A percentile compares a stretch with the other conserved stretches of the same genome.
phyloP scores from a whole-genome alignment of 2,888 invertebrate genomes.

The Thecophora atra region DNA sequence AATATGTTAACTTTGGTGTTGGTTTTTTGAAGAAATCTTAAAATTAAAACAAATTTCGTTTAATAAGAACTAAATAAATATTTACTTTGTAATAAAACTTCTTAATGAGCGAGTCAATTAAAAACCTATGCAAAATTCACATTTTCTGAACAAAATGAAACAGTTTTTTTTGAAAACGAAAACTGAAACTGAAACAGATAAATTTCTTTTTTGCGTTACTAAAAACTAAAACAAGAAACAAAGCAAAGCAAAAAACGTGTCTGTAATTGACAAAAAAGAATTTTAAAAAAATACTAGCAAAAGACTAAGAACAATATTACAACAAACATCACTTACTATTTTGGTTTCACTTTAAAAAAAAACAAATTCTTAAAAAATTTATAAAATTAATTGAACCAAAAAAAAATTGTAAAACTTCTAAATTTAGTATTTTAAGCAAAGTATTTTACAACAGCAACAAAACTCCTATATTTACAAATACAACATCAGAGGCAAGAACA shows the following conservation, averaged over 20 bases:
- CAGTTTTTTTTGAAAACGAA: too few species aligned
- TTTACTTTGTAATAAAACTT: neutral
- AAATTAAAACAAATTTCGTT: neutral
- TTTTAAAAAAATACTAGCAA: neutral
- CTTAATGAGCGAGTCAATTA: too few species aligned
- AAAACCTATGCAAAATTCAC: too few species aligned
- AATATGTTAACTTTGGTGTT: neutral
- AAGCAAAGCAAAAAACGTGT: neutral
- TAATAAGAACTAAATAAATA: neutral
- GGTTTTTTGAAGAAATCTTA: neutral
- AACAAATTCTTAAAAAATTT: neutral
- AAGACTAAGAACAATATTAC: neutral
- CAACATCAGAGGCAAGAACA: slow-evolving; percentile 2
- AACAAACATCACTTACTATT: slow-evolving; percentile 35
- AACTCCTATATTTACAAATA: slow-evolving; percentile 28
- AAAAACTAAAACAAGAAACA: too few species aligned
- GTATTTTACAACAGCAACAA: slow-evolving; percentile 22
- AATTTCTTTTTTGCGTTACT: too few species aligned
- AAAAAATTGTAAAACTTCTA: slow-evolving; percentile 24
- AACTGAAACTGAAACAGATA: neutral
- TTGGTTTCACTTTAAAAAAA: slow-evolving; percentile 35
- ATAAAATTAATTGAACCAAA: neutral
- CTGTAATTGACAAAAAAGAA: neutral
- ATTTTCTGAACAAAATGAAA: too few species aligned
- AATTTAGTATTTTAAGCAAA: slow-evolving; percentile 14